Base-by-base conservation (phyloP, 2,113 vertebrate species). In the Crypturellus undulatus region DNA sequence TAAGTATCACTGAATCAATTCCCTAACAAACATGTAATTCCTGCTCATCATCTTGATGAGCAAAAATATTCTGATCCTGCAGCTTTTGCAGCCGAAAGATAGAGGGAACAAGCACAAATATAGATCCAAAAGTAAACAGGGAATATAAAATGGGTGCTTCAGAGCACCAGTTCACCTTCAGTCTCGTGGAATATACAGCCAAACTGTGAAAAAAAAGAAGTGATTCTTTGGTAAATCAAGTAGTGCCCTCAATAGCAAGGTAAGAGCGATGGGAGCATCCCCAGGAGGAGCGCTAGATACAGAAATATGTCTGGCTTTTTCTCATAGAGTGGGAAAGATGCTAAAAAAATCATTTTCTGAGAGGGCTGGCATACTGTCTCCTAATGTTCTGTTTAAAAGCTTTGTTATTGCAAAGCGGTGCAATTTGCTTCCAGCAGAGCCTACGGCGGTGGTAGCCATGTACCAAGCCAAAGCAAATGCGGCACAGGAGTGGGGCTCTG, bases 241-340 rank as follows among this genome's bases (percentile, higher is more conserved):
- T 52, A 1, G 1, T 49, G 34, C n/a, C 45, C 42, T 85, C 52
- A 77, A 32, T 17, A 81, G 18, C 47, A 25, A 34, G 73, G 28
- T 10, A 30, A 38, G 28, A 79, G 26, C 26, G 42, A 45, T 19
- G 28, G 36, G 59, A 65, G 10, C 24, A 54, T 76, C 22, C 32
- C 43, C 9, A 5, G 25, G 36, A 4, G 0, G 16, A 63, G 34
- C 15, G 15, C 12, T 56, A 38, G 49, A 9, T 47, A 21, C 20
- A 85, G 52, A 42, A 71, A 32, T 28, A 6, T 20, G 24, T 63
- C 40, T 43, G 10, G 16, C 24, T 28, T 82, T 82, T 82, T 58
- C 56, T 43, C 30, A 0, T 0, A 26, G 7, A 67, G 22, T 26
- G 5, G 24, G 19, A 56, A 43, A 25, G 34, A 54, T 13, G 26